Base-by-base conservation (phyloP, 2,797 vertebrate species). In the Amphiprion clarkii region DNA sequence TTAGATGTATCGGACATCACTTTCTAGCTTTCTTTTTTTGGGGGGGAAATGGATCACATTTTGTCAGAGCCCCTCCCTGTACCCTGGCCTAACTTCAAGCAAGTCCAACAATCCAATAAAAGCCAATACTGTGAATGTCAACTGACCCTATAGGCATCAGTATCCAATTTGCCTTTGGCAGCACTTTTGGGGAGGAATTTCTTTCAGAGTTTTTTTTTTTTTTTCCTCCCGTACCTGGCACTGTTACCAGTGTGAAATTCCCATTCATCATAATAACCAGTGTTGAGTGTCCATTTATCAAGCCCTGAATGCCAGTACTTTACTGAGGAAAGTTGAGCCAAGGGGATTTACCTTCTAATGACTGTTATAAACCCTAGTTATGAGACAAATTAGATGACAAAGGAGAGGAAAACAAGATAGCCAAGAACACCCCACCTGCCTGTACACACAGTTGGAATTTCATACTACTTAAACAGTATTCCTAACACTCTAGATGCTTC, bases 201-300 rank as follows among this genome's bases (percentile, higher is more conserved):
- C 54, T 85, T 66, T 83, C 9, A 11, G 23, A 0, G 7, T 13
- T 56, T 67, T 54, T 74, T 78, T 75, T 78, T 81, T 78, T 60
- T 46, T 52, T 31, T 23, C 23, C 33, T 72, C 57, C 66, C 33
- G 75, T 86, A 87, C 82, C 87, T 90, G 75, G 82, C 82, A 83
- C 87, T 69, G 89, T 85, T 92, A 87, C 90, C 82, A 82, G 77
- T 85, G 81, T 75, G 84, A 92, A 94, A 92, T 92, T 90, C 92
- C 88, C 89, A 95, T 95, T 95, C 88, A 94, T 95, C 93, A 94
- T 94, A 93, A 94, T 95, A 94, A 95, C 92, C 87, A 81, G 84
- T 91, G 88, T 83, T 92, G 91, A 95, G 87, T 90, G 92, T 93
- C 87, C 90, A 94, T 95, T 94, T 93, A 94, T 94, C 94, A 95